phyloP scores from a whole-genome alignment of 2,113 vertebrate genomes.

The Callocephalon fimbriatum region DNA sequence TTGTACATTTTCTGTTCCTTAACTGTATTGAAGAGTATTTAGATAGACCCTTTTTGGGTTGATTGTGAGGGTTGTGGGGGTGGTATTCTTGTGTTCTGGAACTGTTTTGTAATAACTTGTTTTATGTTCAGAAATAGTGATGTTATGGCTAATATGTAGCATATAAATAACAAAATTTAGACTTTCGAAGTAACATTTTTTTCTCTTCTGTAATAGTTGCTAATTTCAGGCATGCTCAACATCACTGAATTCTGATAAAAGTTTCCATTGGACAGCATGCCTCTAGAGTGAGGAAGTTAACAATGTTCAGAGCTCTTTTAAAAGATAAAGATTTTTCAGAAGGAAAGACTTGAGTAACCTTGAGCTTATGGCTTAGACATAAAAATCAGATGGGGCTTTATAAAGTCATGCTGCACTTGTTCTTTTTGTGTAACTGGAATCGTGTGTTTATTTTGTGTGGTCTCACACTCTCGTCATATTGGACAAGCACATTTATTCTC shows the following conservation, averaged over 20 bases:
- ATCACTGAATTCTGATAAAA: not conserved
- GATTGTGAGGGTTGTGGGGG: fast-evolving
- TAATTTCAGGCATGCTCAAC: not conserved
- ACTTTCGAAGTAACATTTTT: not conserved
- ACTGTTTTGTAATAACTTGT: not conserved
- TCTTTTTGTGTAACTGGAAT: not conserved
- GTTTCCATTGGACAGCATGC: not conserved
- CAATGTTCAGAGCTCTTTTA: not conserved
- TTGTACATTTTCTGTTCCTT: not conserved
- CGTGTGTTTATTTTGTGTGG: not conserved
- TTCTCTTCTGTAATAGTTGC: not conserved
- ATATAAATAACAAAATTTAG: not conserved
- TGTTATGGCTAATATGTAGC: not conserved
- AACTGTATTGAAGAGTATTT: not conserved
- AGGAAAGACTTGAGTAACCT: not conserved
- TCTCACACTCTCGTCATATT: not conserved
- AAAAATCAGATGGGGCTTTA: not conserved
- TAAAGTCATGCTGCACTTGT: not conserved
- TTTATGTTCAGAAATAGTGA: not conserved
- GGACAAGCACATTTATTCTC: not conserved
- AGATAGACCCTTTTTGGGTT: not conserved
- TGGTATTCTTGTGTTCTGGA: not conserved
- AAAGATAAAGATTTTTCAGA: not conserved
- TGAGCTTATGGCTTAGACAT: not conserved
- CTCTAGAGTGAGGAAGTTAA: not conserved